Evolutionary conservation across 2,888 invertebrate species (phyloP).

Genomic region (Acanthosoma haemorrhoidale): DNA sequence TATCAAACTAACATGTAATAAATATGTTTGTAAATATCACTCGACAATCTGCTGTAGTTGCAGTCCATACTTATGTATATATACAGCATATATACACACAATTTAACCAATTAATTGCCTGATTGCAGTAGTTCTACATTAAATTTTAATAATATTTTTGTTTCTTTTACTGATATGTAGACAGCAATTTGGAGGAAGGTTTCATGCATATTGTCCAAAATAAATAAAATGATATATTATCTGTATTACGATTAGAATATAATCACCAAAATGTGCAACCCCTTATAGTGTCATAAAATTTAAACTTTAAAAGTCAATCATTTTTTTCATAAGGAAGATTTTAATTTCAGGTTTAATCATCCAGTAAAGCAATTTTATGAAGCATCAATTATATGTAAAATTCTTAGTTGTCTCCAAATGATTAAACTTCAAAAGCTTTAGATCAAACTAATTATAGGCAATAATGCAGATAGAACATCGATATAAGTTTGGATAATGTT

Average conservation of each 20-base stretch:
- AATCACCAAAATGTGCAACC: neutral
- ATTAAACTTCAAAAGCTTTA: no score
- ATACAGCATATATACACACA: neutral
- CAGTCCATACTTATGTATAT: neutral
- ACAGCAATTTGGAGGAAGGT: no score
- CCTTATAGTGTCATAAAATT: neutral
- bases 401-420: no score
- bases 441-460: no score
- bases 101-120: constrained; percentile 2
- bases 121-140: constrained; percentile 22
- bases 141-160: neutral
- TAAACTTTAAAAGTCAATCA: neutral
- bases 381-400: no score
- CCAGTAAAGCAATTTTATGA: no score
- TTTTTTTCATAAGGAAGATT: neutral
- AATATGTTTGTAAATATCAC: neutral
- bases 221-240: neutral
- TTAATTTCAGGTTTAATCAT: neutral
- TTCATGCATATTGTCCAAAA: neutral
- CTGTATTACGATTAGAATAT: neutral
- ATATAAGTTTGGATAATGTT: no score
- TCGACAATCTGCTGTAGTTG: neutral
- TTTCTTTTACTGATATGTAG: no score
- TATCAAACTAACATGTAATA: neutral
- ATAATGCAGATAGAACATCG: no score